phyloP scores from a whole-genome alignment of 2,797 vertebrate species.

The Pipistrellus nathusii region DNA sequence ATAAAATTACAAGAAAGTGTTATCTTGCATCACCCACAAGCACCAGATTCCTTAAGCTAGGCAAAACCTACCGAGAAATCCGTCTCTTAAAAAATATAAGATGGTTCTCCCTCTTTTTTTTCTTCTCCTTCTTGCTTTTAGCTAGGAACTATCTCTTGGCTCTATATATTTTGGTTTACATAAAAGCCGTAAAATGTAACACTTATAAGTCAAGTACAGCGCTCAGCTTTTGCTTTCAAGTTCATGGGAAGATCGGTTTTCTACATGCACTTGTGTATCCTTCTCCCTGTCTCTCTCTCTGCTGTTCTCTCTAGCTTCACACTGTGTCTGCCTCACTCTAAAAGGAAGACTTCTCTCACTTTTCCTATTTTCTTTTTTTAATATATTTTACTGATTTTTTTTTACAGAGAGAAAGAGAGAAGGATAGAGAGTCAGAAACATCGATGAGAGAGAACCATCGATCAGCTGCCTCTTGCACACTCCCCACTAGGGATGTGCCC shows the following conservation, averaged over 20 bases:
- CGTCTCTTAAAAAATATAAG: slow-evolving; percentile 58
- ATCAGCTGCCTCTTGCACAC: too few species aligned
- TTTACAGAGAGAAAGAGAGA: too few species aligned
- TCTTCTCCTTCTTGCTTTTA: background rate
- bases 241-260: background rate
- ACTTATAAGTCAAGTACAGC: background rate
- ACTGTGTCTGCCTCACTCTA: background rate
- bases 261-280: background rate
- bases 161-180: slow-evolving; percentile 14
- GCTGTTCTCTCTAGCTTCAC: background rate
- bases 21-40: slow-evolving; percentile 78
- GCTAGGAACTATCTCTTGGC: background rate
- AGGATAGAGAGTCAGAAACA: too few species aligned
- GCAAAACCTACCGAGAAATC: slow-evolving; percentile 56
- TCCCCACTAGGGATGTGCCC: too few species aligned
- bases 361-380: slow-evolving; percentile 16
- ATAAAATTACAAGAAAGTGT: slow-evolving; percentile 81
- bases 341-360: slow-evolving; percentile 44
- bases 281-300: background rate
- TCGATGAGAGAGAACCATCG: too few species aligned
- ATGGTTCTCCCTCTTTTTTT: background rate
- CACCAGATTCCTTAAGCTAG: slow-evolving; percentile 68
- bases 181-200: background rate
- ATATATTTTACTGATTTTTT: too few species aligned
- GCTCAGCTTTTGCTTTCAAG: slow-evolving; percentile 10